Conservation (phyloP, 2,113 vertebrate genomes). For the Tapirus terrestris region DNA sequence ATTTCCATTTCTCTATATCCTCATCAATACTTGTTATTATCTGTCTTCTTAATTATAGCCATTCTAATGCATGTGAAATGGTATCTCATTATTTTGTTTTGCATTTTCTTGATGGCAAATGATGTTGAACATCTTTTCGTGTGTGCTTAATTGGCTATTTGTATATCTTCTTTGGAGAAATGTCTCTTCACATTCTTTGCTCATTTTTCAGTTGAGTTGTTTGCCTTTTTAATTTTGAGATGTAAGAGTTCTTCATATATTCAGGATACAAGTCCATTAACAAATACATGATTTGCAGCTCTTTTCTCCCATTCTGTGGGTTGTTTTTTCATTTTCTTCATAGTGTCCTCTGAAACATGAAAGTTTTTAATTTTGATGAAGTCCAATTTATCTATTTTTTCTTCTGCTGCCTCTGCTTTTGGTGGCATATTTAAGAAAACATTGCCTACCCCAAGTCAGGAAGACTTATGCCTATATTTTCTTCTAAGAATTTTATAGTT, state of each 20-base stretch:
- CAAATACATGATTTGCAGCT: not conserved
- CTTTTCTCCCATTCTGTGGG: not conserved
- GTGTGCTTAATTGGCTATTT: not conserved
- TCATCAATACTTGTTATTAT: not conserved
- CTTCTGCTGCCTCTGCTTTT: not conserved
- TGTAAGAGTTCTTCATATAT: not conserved
- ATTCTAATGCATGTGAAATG: not conserved
- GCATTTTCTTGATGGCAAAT: not conserved
- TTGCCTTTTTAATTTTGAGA: not conserved
- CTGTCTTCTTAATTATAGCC: not conserved
- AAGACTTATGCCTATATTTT: constrained; percentile 8
- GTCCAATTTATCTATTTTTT: not conserved
- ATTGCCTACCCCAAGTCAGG: not conserved
- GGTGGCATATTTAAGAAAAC: not conserved
- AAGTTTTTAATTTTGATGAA: not conserved
- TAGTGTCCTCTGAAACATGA: not conserved
- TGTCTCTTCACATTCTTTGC: not conserved
- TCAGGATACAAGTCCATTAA: not conserved
- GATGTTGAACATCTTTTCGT: not conserved
- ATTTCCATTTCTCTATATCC: not conserved
- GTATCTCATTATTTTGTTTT: constrained; percentile 16
- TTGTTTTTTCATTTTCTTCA: not conserved
- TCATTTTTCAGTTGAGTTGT: not conserved
- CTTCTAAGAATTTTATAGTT: not conserved
- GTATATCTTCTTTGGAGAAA: not conserved